Conservation (phyloP, 2,797 vertebrate genomes). For the Ctenopoma multispine region DNA sequence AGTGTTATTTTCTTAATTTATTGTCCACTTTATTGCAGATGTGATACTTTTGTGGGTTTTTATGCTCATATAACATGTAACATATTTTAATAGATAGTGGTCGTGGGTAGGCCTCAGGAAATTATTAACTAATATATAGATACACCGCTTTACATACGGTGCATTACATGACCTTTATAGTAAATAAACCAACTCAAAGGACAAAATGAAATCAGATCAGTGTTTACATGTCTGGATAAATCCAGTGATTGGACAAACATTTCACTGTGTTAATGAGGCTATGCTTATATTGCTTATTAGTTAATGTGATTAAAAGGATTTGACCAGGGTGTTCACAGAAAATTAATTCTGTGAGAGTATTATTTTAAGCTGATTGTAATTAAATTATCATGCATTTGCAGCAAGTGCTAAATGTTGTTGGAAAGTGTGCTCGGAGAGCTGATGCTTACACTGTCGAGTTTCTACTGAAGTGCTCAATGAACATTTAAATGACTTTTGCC, state of each 20-base stretch:
- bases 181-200: neutral
- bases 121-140: neutral
- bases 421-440: neutral
- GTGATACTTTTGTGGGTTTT: too few species aligned
- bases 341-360: conserved; percentile 14
- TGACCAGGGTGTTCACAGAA: conserved; percentile 7
- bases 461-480: neutral
- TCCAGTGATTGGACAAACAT: conserved; percentile 27
- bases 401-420: conserved; percentile 7
- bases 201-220: conserved; percentile 15
- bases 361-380: conserved; percentile 45
- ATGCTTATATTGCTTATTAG: conserved; percentile 27
- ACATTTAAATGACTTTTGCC: neutral
- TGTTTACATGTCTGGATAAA: conserved; percentile 22
- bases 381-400: conserved; percentile 24
- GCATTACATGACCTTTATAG: conserved; percentile 12
- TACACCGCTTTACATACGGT: neutral
- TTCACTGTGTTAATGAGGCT: conserved; percentile 35
- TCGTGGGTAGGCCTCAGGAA: too few species aligned
- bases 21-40: too few species aligned
- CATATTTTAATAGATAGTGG: too few species aligned
- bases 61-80: too few species aligned
- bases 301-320: conserved; percentile 51
- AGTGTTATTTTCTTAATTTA: neutral
- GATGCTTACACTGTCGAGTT: neutral